Base-by-base conservation (phyloP, 1,140 invertebrate genomes). In the Lasioglossum albipes region DNA sequence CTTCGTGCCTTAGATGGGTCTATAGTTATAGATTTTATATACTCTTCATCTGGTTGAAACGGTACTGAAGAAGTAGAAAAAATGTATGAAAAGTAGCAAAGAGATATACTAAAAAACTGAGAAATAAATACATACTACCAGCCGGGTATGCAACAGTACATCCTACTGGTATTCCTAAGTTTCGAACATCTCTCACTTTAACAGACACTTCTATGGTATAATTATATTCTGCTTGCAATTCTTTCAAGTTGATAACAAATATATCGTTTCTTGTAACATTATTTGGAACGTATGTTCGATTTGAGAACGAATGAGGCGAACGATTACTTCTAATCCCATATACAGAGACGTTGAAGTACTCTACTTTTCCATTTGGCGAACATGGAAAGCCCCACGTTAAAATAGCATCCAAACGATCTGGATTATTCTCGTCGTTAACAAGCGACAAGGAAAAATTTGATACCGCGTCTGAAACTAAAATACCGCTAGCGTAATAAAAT, bases 381-480 rank as follows among this genome's bases (percentile, higher is more conserved):
- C 91, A 92, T 13, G 91, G 91, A 5, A 88, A 57, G 7, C 84
- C 77, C 91, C 91, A 92, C 59, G 57, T 81, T 31, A 92, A 67
- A 65, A 82, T 83, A 12, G 89, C 88, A 49, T 90, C 87, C 16
- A 92, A 78, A n/a, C 82, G 52, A 59, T 90, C 87, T 0, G 82
- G 9, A 69, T 92, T 67, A n/a, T 79, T 22, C 61, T 67, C 7
- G 79, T 69, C 88, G 12, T 62, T 61, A 45, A 45, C 77, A 12
- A 86, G 88, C 7, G 31, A 69, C 27, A 84, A 87, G 0, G 74
- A 78, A 0, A 92, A 75, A 73, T 89, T 87, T 0, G 87, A 84
- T 20, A 91, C 86, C 52, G 75, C 42, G 12, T 75, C 87, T 54
- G 91, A 86, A 61, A 88, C 91, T 91, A 62, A 67, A 83, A 73